Base-by-base conservation (phyloP, 2,888 invertebrate species). In the Patella pellucida region DNA sequence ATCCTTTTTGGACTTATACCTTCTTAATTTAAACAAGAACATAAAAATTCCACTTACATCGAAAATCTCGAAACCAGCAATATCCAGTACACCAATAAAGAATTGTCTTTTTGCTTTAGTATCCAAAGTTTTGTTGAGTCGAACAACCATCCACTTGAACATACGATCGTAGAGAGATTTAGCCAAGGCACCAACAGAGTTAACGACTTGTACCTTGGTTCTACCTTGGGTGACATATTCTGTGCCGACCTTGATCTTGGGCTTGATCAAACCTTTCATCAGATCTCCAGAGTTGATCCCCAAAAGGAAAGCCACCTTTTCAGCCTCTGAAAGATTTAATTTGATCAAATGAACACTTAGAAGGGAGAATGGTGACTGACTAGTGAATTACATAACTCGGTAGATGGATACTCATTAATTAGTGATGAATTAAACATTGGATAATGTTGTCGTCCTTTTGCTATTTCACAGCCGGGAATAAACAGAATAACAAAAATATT, bases 21-120 rank as follows among this genome's bases (percentile, higher is more conserved):
- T 41, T 41, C 9, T 0, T 41, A 41, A 41, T 23, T 23, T 9
- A 9, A 41, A 41, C 41, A 41, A 9, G 41, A 41, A 41, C 7
- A 41, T 41, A 41, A 41, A 41, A 0, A 19, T n/a, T 51, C 69
- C 31, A 77, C 80, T 81, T 76, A 88, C 91, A 85, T 99, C 99
- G 95, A 99, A 99, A 93, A 99, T 99, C 94, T 99, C 99, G 93
- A 99, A 99, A 94, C 99, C 99, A 92, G 99, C 99, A 94, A 99
- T 99, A 96, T 99, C 99, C 94, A 99, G 94, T 92, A 99, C 98
- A 96, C 98, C 98, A 92, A 99, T 98, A 94, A 98, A 99, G 93
- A 96, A 96, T 92, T 96, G 96, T 92, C 97, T 95, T 94, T 98
- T 98, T 92, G 97, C 97, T 92, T 97, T 96, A 92, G 97, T 98